phyloP scores from a whole-genome alignment of 2,888 invertebrate species.

The Hirtodrosophila confusa region DNA sequence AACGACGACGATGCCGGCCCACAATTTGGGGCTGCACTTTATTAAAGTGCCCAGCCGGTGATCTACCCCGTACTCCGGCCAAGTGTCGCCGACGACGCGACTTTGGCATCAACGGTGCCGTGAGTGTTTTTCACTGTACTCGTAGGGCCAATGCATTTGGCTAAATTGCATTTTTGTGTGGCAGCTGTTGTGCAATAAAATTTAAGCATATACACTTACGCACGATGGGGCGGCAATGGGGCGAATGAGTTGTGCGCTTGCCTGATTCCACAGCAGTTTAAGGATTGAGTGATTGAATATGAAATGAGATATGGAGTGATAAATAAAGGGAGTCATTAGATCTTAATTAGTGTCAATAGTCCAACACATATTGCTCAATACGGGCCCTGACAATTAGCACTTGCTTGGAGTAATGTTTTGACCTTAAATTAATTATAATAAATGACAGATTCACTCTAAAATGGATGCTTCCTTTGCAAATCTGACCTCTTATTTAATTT shows the following conservation, averaged over 20 bases:
- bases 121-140: constrained; percentile 57
- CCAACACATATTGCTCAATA: no score
- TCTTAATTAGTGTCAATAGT: no score
- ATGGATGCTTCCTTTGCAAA: no score
- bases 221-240: constrained; percentile 23
- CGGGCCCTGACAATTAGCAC: no score
- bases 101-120: constrained; percentile 30
- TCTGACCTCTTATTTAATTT: no score
- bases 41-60: constrained; percentile 54
- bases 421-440: no score
- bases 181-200: constrained; percentile 56
- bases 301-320: background rate
- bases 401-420: no score
- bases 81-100: constrained; percentile 10
- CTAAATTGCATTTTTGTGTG: constrained; percentile 56
- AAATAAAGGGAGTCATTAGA: no score
- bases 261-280: constrained; percentile 22
- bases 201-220: constrained; percentile 39
- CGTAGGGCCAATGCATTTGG: constrained; percentile 51
- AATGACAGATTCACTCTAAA: no score
- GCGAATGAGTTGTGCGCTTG: constrained; percentile 21
- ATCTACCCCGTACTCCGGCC: constrained; percentile 7
- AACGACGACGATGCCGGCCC: constrained; percentile 17
- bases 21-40: constrained; percentile 71
- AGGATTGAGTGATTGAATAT: constrained; percentile 1